Base-by-base conservation (phyloP, 2,888 invertebrate genomes). In the Lamellibrachia satsuma region DNA sequence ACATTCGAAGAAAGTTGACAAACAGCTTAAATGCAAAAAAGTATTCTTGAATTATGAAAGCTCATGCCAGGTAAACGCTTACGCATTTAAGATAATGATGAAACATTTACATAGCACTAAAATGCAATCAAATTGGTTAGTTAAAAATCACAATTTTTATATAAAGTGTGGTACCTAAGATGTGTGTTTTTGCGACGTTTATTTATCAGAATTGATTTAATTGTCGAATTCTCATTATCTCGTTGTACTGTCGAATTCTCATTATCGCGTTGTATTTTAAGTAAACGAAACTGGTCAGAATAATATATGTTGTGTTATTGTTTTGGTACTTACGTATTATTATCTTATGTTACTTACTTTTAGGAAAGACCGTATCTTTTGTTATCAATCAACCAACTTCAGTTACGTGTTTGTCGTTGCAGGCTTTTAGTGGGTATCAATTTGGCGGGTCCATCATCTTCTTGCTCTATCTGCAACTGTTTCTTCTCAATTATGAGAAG, bases 391-490 rank as follows among this genome's bases (percentile, higher is more conserved):
- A 39, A 39, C 39, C 9, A 9, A 9, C 27, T 90, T 51, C 8
- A 7, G 7, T 90, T 11, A 11, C 15, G 51, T 90, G 52, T 90
- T n/a, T 90, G 15, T 91, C 27, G 75, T 92, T 91, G 52, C 95
- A 96, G 96, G 95, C 95, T 90, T 96, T 95, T 93, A 93, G 95
- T 93, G 94, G 96, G 60, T 96, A 96, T 94, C 94, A 96, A 52
- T 96, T 95, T 94, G 92, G 94, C 8, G 95, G 95, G 7, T 95
- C 96, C 2, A 94, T 96, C 51, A 93, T 94, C 22, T 94, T 95
- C 52, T 93, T 96, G 90, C 93, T 96, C 52, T 96, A 96, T 93
- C 95, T 96, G 92, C 95, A 96, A 94, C 75, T 75, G 75, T 75
- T 75, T 75, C 92, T 95, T n/a, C 15, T 52, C 39, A 91, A 91